These are phyloP conservation scores for Enteromius argenteus DNA, from an alignment of 2,797 vertebrate genomes.

Conservation along the genomic window DNA sequence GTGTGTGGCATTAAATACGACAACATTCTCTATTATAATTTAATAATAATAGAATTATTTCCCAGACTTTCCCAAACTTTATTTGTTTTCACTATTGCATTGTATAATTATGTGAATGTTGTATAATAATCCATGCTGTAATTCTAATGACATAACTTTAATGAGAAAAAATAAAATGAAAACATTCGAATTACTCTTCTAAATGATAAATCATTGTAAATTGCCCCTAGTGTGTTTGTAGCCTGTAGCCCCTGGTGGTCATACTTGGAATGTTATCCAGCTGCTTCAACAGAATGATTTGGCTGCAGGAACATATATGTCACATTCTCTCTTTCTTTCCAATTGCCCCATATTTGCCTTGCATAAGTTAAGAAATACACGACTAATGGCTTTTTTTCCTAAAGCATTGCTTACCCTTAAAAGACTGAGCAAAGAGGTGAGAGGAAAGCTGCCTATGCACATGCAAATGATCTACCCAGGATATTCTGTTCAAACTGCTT, in stretches of 20 bases:
- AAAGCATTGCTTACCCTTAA: neutral
- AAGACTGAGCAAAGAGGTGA: neutral
- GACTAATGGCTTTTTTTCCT: neutral
- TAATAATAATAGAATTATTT: neutral
- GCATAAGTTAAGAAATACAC: neutral
- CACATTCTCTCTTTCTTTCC: neutral
- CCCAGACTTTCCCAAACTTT: neutral
- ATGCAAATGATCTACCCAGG: conserved; percentile 48
- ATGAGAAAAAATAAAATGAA: neutral
- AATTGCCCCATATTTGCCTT: neutral
- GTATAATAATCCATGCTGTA: neutral
- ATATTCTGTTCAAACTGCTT: neutral
- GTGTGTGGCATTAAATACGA: conserved; percentile 20
- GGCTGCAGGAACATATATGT: conserved; percentile 28
- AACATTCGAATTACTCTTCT: conserved; percentile 27
- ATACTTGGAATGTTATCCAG: conserved; percentile 43
- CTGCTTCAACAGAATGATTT: conserved; percentile 32
- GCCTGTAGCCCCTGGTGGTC: conserved; percentile 58
- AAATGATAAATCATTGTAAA: conserved; percentile 38
- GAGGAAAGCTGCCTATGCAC: conserved; percentile 43
- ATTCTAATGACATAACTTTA: neutral
- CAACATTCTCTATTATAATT: neutral
- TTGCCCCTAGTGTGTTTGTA: conserved; percentile 36
- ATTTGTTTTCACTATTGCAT: neutral
- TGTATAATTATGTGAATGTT: neutral